These are phyloP conservation scores for Fistularia commersonii DNA, from an alignment of 2,797 vertebrate genomes.

Conservation along the genomic window DNA sequence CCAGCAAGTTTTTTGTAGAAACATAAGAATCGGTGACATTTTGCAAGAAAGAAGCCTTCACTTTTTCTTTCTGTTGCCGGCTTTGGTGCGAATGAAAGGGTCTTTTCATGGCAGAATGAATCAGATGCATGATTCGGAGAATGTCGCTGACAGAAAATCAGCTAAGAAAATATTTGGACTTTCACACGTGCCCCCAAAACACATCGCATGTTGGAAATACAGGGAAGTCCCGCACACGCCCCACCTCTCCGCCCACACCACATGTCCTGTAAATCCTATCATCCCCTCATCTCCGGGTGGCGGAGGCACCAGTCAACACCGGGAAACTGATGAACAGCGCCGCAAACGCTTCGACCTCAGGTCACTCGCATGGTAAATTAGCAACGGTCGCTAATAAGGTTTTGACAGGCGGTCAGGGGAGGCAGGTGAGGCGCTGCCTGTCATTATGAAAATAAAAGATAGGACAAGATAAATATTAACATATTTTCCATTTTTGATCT, in stretches of 20 bases:
- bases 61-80: conserved; percentile 19
- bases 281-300: conserved; percentile 51
- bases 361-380: no score
- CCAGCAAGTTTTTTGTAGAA: no score
- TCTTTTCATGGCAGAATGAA: conserved; percentile 68
- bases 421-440: no score
- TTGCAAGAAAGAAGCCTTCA: conserved; percentile 10
- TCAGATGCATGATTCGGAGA: conserved; percentile 66
- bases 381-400: no score
- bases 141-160: conserved; percentile 74
- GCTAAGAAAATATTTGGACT: conserved; percentile 72
- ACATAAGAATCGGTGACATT: conserved; percentile 8
- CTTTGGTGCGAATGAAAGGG: conserved; percentile 53
- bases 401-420: no score
- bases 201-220: conserved; percentile 63
- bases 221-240: conserved; percentile 46
- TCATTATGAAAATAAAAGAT: no score
- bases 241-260: conserved; percentile 39
- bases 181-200: conserved; percentile 50
- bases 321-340: conserved; percentile 45
- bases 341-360: no score
- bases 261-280: conserved; percentile 58
- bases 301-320: conserved; percentile 39
- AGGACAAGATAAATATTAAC: no score
- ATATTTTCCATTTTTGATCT: no score